Evolutionary conservation across 2,888 invertebrate species (phyloP), one percentile per base, ranked within the genome.

Genomic region (Drosophila trichaetosa): DNA sequence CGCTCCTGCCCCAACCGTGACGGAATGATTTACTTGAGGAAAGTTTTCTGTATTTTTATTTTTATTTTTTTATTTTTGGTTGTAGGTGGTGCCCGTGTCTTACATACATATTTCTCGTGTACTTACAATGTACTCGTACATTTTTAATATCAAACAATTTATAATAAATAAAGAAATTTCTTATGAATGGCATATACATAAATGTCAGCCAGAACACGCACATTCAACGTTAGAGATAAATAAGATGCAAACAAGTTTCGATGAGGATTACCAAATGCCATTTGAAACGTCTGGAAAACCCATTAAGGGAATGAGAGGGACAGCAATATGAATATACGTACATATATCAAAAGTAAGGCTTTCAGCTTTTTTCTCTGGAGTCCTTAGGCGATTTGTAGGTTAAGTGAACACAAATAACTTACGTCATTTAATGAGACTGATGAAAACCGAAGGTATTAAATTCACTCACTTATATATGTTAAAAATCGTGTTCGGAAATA

Each of bases 71-170:
- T n/a, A n/a, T 36, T 33, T 27, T 11, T 27, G 16, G 11, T 38
- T 34, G 40, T 70, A 52, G 61, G 61, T 42, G 56, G 57, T 24
- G 29, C 49, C 24, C 33, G 48, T 33, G 21, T n/a, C 42, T 24
- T 38, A 24, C 21, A 54, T 18, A 34, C 34, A 7, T 54, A 54
- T 11, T 42, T 34, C 56, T 10, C 33, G 21, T 27, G 51, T 52
- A 53, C 74, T 56, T 24, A 49, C 73, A 51, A 65, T 69, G 58
- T 77, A 57, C 62, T 65, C 56, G 42, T 82, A 82, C 87, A 87
- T 85, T 87, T 87, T 84, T 84, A 84, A 84, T 87, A 80, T 72
- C 80, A 75, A 75, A 79, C 83, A 85, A 84, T 87, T 87, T 87
- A 88, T 84, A 83, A 85, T 85, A 84, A 84, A 87, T 82, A 69